Conservation (phyloP, 2,888 invertebrate species). For the Tridacna gigas region DNA sequence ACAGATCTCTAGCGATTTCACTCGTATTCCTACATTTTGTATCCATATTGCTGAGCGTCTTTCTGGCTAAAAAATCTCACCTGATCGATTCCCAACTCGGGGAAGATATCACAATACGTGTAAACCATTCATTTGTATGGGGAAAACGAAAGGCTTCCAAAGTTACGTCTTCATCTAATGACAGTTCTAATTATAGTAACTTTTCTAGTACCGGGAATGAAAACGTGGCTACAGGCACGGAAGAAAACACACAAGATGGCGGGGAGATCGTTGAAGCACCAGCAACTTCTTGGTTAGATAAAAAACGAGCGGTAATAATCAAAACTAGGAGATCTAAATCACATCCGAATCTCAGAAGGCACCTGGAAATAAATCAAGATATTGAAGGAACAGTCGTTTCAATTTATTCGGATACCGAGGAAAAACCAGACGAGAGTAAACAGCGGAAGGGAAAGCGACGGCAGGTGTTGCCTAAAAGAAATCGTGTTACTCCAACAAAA, state of each 20-base stretch:
- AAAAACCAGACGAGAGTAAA: conserved; percentile 12
- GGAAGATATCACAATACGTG: conserved; percentile 45
- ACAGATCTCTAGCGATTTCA: conserved; percentile 44
- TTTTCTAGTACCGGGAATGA: conserved; percentile 12
- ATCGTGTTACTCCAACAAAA: conserved; percentile 14
- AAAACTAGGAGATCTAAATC: conserved; percentile 49
- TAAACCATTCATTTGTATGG: conserved; percentile 41
- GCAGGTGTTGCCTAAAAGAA: conserved; percentile 5
- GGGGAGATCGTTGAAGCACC: neutral
- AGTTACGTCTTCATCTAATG: neutral
- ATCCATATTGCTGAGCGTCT: conserved; percentile 40
- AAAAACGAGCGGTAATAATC: neutral
- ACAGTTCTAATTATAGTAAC: neutral
- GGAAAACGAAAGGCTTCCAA: conserved; percentile 2
- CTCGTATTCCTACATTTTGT: conserved; percentile 44
- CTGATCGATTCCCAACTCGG: conserved; percentile 46
- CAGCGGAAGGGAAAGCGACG: conserved; percentile 2
- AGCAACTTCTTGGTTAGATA: conserved; percentile 9
- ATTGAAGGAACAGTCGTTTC: conserved; percentile 54
- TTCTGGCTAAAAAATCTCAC: conserved; percentile 51
- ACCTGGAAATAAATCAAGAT: conserved; percentile 10
- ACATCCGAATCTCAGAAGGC: conserved; percentile 45
- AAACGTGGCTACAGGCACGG: neutral
- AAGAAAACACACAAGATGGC: neutral
- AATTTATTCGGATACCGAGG: conserved; percentile 59